These are phyloP conservation scores for Drosophila paucipuncta DNA, from an alignment of 2,888 invertebrate species.

Conservation along the genomic window DNA sequence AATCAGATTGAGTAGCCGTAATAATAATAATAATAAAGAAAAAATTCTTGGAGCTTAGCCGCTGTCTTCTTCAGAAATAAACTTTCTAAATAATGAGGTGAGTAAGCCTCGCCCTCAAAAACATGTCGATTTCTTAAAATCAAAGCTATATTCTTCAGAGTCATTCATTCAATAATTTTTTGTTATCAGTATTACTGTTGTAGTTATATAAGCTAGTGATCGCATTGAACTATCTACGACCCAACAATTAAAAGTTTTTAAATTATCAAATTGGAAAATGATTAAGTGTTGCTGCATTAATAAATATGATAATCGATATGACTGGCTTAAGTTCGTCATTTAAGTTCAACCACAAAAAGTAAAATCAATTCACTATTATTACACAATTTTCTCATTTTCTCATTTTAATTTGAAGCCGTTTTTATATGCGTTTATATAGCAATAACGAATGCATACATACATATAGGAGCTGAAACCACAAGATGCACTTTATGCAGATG, in stretches of 20 bases:
- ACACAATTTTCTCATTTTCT: slow-evolving; percentile 8
- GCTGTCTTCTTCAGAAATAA: not conserved
- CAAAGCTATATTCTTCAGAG: not conserved
- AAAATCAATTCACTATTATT: slow-evolving; percentile 2
- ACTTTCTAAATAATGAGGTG: not conserved
- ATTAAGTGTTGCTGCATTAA: not conserved
- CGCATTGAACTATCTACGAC: not conserved
- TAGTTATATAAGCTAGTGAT: not conserved
- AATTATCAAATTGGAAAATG: not conserved
- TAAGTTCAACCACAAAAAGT: not conserved
- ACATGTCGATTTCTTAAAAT: not conserved
- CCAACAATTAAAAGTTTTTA: too few relatives aligned
- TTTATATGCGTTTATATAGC: not conserved
- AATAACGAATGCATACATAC: not conserved
- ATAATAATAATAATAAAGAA: not conserved
- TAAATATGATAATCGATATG: not conserved
- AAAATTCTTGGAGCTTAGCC: fast-evolving
- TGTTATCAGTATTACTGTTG: not conserved
- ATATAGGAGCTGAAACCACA: slow-evolving; percentile 37
- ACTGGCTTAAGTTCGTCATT: not conserved
- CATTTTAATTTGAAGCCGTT: slow-evolving; percentile 2
- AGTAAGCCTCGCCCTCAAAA: too few relatives aligned
- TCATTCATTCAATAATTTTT: not conserved
- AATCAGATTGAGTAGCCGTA: not conserved
- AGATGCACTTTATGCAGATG: slow-evolving; percentile 84